A percentile compares a stretch with the other conserved stretches of the same genome.
These are phyloP conservation scores for Papilio elwesi DNA, from an alignment of 2,888 invertebrate species.

Conservation along the genomic window DNA sequence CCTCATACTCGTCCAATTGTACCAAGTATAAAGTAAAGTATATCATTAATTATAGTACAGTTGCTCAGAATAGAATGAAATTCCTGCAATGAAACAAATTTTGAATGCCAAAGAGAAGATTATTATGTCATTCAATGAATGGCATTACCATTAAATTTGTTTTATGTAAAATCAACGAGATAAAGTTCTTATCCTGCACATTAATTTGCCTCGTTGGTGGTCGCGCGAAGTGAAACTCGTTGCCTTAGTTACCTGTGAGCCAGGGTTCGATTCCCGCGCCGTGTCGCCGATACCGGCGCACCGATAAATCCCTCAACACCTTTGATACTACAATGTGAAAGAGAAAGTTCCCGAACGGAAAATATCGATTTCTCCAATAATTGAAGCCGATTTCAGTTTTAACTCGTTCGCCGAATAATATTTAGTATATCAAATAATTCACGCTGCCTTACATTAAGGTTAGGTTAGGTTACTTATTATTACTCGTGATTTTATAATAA, in stretches of 20 bases:
- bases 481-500: too few relatives aligned
- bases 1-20: too few relatives aligned
- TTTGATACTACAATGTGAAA: conserved; percentile 74
- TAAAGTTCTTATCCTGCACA: conserved; percentile 37
- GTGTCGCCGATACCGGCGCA: conserved; percentile 66
- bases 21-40: too few relatives aligned
- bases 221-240: conserved; percentile 56
- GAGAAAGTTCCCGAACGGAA: conserved; percentile 74
- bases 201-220: conserved; percentile 41
- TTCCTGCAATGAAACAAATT: background rate
- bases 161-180: conserved; percentile 22
- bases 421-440: background rate
- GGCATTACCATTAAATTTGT: conserved; percentile 30
- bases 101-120: background rate
- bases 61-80: background rate
- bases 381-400: conserved; percentile 36
- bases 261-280: conserved; percentile 71
- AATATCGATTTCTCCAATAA: conserved; percentile 62
- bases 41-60: too few relatives aligned
- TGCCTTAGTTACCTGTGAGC: conserved; percentile 57
- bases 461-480: background rate
- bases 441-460: background rate
- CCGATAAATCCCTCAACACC: conserved; percentile 79
- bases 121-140: conserved; percentile 4
- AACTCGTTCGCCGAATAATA: background rate